These are phyloP conservation scores for Phrynosoma blainvillii DNA, from an alignment of 2,113 vertebrate genomes.

Conservation along the genomic window DNA sequence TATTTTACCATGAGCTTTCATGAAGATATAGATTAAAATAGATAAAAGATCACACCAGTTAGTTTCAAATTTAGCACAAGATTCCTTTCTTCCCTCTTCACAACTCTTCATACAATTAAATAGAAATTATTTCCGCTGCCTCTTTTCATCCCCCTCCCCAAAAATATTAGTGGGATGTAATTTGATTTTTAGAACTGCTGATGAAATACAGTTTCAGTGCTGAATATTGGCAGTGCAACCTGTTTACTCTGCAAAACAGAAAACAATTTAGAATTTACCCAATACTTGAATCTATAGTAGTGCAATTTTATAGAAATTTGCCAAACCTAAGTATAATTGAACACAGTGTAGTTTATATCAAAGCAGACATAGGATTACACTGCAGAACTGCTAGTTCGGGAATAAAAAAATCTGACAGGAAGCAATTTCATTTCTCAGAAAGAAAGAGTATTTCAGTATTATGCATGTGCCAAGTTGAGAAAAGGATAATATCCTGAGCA, in stretches of 20 bases:
- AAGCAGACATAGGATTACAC: not conserved
- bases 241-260: not conserved
- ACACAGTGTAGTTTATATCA: not conserved
- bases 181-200: not conserved
- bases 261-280: constrained; percentile 17
- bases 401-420: constrained; percentile 23
- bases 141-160: not conserved
- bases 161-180: not conserved
- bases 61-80: no score
- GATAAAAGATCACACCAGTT: no score
- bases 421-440: constrained; percentile 41
- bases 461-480: constrained; percentile 27
- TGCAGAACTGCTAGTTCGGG: constrained; percentile 3
- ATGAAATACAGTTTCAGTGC: not conserved
- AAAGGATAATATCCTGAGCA: constrained; percentile 49
- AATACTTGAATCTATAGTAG: constrained; percentile 14
- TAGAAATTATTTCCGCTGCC: not conserved
- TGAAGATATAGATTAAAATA: no score
- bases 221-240: no score
- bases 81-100: no score
- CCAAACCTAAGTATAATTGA: not conserved
- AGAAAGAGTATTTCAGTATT: constrained; percentile 27
- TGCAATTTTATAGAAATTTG: not conserved
- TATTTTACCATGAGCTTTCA: no score
- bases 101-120: no score